Percentiles rank a stretch among this genome's conserved stretches.
phyloP scores from a whole-genome alignment of 2,888 invertebrate genomes.

The Julus scandinavius region DNA sequence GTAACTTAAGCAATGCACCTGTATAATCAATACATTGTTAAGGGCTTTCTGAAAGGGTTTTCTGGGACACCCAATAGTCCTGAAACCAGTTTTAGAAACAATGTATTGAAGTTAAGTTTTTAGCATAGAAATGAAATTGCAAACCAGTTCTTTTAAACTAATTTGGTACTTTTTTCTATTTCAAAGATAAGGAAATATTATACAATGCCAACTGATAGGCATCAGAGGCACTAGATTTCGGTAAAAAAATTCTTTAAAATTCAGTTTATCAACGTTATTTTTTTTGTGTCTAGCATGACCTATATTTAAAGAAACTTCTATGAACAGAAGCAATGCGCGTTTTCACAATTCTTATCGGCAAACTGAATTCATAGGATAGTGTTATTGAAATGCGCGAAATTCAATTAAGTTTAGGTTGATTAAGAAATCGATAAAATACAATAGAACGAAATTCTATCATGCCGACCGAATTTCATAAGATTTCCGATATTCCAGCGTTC shows the following conservation, averaged over 20 bases:
- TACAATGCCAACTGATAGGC: too few relatives aligned
- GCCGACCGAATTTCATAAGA: slow-evolving; percentile 26
- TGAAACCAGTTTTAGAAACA: too few relatives aligned
- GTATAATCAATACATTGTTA: too few relatives aligned
- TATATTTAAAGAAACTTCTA: background rate
- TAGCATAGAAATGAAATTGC: too few relatives aligned
- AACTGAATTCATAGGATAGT: background rate
- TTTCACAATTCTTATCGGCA: background rate
- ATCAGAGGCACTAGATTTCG: too few relatives aligned
- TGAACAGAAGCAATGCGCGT: background rate
- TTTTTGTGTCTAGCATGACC: background rate
- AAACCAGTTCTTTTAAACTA: too few relatives aligned
- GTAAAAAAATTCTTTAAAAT: background rate
- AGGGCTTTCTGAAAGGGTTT: too few relatives aligned
- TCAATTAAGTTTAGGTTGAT: slow-evolving; percentile 33
- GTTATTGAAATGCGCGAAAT: slow-evolving; percentile 12
- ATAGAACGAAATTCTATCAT: background rate
- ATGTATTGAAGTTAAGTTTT: too few relatives aligned
- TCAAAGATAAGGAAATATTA: too few relatives aligned
- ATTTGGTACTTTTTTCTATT: too few relatives aligned
- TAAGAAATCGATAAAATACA: slow-evolving; percentile 21
- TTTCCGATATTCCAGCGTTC: background rate
- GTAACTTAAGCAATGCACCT: too few relatives aligned
- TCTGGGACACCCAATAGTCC: too few relatives aligned
- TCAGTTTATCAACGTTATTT: background rate